Base-by-base conservation (phyloP, 2,797 vertebrate species). In the Intellagama lesueurii region DNA sequence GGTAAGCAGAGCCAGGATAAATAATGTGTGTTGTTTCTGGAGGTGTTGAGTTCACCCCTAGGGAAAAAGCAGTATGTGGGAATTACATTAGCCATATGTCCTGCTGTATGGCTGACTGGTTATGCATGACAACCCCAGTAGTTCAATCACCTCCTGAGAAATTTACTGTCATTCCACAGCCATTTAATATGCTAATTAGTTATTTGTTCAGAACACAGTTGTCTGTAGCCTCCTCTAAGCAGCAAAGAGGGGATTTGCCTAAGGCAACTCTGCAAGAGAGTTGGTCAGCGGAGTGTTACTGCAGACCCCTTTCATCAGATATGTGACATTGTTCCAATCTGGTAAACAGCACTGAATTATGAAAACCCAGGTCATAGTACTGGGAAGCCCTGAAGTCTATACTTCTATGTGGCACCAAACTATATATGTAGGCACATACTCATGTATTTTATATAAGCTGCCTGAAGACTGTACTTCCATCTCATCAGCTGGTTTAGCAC, bases 181-280 rank as follows among this genome's bases (percentile, higher is more conserved):
- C 32, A 90, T 90, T 90, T 90, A 83, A 83, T 90, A 90, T 90
- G 85, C 89, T 90, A 90, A 90, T 87, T 86, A 77, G 89, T 90
- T 83, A 87, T 87, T 87, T 90, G 47, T 64, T 87, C 35, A 24
- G 84, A 90, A 82, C 85, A 90, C 32, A 81, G 77, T 89, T 89
- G 72, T 90, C 49, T 86, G 17, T 69, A 81, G 44, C 32, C 44
- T 82, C 32, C 70, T 77, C 44, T 90, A 76, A 82, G n/a, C 44
- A 86, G 69, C 35, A 86, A 40, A 81, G 78, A 81, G 40, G 84
- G 81, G 32, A 44, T 56, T 52, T 40, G 2, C 52, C 60, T 76
- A 52, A 84, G 60, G 60, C 19, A 22, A 40, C 64, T 52, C 44
- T 68, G n/a, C 70, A 81, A 35, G 24, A 73, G 24, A 85, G 30